Evolutionary conservation across 2,888 invertebrate species (phyloP).

Genomic region (Nemotelus nigrinus): DNA sequence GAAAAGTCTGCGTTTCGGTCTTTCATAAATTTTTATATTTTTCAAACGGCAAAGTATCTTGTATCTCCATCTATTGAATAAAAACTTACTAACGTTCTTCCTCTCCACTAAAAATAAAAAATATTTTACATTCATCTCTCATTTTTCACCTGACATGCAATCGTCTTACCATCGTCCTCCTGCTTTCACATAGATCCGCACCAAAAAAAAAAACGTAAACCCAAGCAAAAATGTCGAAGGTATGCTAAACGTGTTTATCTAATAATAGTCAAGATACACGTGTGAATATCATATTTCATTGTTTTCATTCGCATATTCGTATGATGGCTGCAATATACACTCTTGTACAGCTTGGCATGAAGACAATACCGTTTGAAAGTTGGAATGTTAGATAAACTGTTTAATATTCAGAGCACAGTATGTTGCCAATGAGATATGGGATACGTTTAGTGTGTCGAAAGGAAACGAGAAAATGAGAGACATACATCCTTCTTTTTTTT

Average conservation of each 20-base stretch:
- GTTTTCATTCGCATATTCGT: constrained; percentile 16
- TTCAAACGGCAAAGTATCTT: too few species aligned
- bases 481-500: neutral
- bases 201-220: neutral
- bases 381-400: neutral
- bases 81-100: too few species aligned
- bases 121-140: too few species aligned
- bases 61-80: too few species aligned
- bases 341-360: too few species aligned
- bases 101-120: too few species aligned
- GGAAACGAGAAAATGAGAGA: constrained; percentile 19
- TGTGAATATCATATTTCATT: constrained; percentile 41
- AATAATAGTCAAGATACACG: constrained; percentile 33
- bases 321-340: constrained; percentile 10
- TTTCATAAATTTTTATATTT: too few species aligned
- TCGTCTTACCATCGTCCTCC: too few species aligned
- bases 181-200: neutral
- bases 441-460: constrained; percentile 20
- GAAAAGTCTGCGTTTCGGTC: too few species aligned
- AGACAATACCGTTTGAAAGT: too few species aligned
- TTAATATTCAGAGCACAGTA: constrained; percentile 42
- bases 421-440: constrained; percentile 42
- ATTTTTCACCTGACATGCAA: too few species aligned
- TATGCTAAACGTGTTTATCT: constrained; percentile 19
- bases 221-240: neutral